Base-by-base conservation (phyloP, 1,140 invertebrate species). In the Metaphire vulgaris region DNA sequence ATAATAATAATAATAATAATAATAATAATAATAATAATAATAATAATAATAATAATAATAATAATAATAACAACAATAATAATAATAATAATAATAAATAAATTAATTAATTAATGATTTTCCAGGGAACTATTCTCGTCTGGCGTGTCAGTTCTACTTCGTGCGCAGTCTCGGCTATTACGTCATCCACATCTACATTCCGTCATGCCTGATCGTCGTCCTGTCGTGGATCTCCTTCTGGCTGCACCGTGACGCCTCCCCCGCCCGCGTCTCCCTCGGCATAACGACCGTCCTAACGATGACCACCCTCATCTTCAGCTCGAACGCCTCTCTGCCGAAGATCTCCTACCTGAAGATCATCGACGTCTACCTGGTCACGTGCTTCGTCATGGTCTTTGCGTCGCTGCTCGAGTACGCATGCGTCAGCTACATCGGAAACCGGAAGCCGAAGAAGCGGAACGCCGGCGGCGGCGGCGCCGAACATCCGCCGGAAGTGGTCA, bases 101-200 rank as follows among this genome's bases (percentile, higher is more conserved):
- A 56, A 21, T 56, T 12, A 56, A 12, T 56, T 12, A 56, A 56
- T 12, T 56, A 21, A 56, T 56, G 21, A 56, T 21, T 56, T 56
- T 56, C 41, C 21, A 97, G 96, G 96, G 89, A 97, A 98, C 89
- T 98, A 98, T 88, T 98, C 96, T 82, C 91, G 96, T 83, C 89
- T 99, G 89, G 93, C 95, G 77, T 96, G 94, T 88, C 94, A 97
- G 89, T 96, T 99, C 86, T 94, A 97, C 88, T 96, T 99, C 88
- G 94, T 95, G 77, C 91, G 96, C 79, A 97, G 94, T 82, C 96
- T 98, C 92, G 96, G 96, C 82, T 98, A 98, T 90, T 98, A 99
- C 89, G 89, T 98, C 83, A 98, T 98, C 89, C 97, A 99, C 89
- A 98, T 98, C 87, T 98, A 98, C 89, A 97, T 98, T 88, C 96